Evolutionary conservation across 2,888 invertebrate genomes (phyloP).

Genomic region (Tenthredo livida): DNA sequence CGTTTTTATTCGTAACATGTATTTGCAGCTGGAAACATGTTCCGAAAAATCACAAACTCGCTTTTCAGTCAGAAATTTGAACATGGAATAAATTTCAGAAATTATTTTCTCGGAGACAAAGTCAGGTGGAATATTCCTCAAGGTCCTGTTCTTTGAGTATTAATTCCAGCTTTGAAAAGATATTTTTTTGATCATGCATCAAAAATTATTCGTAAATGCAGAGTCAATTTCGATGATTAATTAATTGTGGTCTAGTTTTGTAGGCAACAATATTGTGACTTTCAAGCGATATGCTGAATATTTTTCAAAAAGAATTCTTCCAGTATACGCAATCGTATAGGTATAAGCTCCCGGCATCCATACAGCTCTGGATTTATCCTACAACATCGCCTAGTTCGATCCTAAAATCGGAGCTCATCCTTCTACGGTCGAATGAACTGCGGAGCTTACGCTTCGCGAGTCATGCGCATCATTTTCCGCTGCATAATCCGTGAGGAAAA

Average conservation of each 20-base stretch:
- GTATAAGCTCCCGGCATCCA: not conserved
- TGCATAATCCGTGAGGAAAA: slow-evolving; percentile 23
- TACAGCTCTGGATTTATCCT: not conserved
- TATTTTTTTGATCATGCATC: not conserved
- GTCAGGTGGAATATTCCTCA: not conserved
- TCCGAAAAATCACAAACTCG: not conserved
- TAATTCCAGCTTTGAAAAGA: not conserved
- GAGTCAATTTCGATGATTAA: too few relatives aligned
- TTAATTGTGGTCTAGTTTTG: not conserved
- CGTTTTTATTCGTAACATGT: not conserved
- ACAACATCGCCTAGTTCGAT: not conserved
- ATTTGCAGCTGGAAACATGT: not conserved
- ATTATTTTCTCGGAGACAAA: not conserved
- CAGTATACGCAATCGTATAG: not conserved
- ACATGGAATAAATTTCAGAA: not conserved
- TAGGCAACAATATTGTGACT: not conserved
- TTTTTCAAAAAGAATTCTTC: not conserved
- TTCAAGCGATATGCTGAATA: not conserved
- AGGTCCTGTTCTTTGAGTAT: not conserved
- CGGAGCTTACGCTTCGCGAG: not conserved
- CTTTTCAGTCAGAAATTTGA: not conserved
- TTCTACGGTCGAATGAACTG: slow-evolving; percentile 10
- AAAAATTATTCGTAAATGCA: not conserved
- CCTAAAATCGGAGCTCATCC: not conserved
- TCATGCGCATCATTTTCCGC: slow-evolving; percentile 15